These are phyloP conservation scores for Ictalurus punctatus DNA, from an alignment of 2,113 vertebrate species.

Conservation along the genomic window DNA sequence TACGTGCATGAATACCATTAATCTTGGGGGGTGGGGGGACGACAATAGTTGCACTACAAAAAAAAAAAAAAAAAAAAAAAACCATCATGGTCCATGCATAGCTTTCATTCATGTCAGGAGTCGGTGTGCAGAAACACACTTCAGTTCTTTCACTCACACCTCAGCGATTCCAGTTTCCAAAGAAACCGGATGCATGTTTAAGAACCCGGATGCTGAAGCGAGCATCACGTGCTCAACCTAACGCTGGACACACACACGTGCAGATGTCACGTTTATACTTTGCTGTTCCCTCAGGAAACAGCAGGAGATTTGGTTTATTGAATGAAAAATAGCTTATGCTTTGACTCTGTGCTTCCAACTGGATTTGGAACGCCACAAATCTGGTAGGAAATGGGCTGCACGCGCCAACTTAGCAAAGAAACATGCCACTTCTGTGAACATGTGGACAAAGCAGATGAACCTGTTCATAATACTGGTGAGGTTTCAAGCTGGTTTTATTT, in stretches of 20 bases:
- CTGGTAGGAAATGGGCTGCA: no score
- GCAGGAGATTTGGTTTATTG: not conserved
- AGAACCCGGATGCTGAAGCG: not conserved
- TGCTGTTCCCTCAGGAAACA: not conserved
- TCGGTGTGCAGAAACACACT: not conserved
- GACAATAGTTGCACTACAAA: not conserved
- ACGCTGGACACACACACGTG: not conserved
- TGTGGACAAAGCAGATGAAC: not conserved
- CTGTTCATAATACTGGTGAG: not conserved
- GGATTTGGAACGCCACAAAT: not conserved
- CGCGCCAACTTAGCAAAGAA: not conserved
- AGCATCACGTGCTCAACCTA: not conserved
- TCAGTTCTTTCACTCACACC: not conserved
- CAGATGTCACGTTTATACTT: not conserved
- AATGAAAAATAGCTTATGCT: not conserved
- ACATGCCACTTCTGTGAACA: not conserved
- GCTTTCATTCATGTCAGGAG: not conserved
- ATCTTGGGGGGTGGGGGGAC: no score
- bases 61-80: not conserved
- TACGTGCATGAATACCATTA: not conserved
- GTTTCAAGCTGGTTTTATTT: not conserved
- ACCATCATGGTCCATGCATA: not conserved
- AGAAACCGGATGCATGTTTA: not conserved
- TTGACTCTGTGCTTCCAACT: not conserved
- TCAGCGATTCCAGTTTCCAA: slow-evolving; percentile 15